Base-by-base conservation (phyloP, 1,140 invertebrate genomes). In the Lepidurus arcticus region DNA sequence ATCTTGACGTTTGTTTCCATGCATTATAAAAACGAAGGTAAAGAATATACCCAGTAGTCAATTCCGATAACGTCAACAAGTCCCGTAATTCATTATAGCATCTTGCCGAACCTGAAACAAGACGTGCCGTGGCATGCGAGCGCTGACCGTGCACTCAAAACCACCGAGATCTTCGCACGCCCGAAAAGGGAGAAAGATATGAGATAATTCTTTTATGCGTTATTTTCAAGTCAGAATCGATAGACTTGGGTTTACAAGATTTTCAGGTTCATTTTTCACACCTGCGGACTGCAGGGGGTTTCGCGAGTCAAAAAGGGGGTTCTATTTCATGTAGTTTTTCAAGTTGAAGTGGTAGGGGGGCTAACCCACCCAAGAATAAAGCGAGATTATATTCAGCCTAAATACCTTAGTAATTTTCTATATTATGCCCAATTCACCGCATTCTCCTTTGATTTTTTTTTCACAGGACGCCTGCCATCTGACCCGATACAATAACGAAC, bases 331-430 rank as follows among this genome's bases (percentile, higher is more conserved):
- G 16, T 65, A 9, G 53, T 21, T 65, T 65, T 65, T 65, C 53
- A 65, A 65, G 53, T 65, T 65, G 53, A 65, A 65, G 53, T 65
- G 53, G 53, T 65, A 65, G 53, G 53, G 53, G 53, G 53, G n/a
- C 53, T 65, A 65, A 65, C 53, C 53, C 53, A 65, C 21, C 53
- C 53, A 16, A 65, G 53, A 65, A 65, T 65, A 65, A 21, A 65
- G 53, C 53, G 53, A 65, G 21, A 65, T 65, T 65, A 65, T 65
- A 65, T 65, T 65, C 53, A 65, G 53, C 21, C 34, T 65, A 65
- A 65, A 65, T 65, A 65, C 53, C 53, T 65, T 21, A 65, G 53
- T 65, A 65, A 65, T 65, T 65, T 65, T 65, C 53, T 65, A 65
- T 65, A 65, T 65, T 65, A 65, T 65, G 53, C 21, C 21, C 53